phyloP scores from a whole-genome alignment of 1,140 invertebrate species.

The Lepidurus couesii region DNA sequence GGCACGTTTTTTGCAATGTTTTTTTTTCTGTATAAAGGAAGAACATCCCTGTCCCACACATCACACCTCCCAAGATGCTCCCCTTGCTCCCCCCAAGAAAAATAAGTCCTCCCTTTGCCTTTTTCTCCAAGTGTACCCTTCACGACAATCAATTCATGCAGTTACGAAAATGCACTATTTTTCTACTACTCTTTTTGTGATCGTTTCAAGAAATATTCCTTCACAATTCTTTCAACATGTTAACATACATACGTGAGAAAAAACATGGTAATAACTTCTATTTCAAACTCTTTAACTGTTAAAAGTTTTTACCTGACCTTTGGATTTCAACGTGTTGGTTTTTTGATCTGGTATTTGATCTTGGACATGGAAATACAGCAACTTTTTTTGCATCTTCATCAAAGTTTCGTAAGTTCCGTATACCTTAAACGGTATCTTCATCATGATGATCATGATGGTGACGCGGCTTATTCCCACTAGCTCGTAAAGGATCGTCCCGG shows the following conservation, averaged over 20 bases:
- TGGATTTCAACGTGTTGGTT: not conserved
- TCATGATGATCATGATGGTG: not conserved
- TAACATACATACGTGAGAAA: not conserved
- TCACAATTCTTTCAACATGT: not conserved
- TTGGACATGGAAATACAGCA: not conserved
- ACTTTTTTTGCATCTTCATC: not conserved
- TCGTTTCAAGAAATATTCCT: not conserved
- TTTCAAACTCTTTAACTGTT: not conserved
- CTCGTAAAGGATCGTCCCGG: not conserved
- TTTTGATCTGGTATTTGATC: no score
- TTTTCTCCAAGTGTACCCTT: not conserved
- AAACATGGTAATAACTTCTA: not conserved
- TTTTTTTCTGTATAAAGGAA: not conserved
- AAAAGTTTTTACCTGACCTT: conserved; percentile 7
- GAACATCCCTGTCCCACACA: not conserved
- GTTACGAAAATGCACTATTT: conserved; percentile 19
- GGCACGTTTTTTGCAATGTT: not conserved
- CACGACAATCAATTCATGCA: conserved; percentile 22
- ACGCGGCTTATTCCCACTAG: not conserved
- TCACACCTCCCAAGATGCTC: not conserved
- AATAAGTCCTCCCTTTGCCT: not conserved
- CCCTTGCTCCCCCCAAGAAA: no score
- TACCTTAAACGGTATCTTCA: not conserved
- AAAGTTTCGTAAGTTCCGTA: not conserved
- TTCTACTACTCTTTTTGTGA: not conserved